Evolutionary conservation across 2,113 vertebrate species (phyloP).

Genomic region (Philantomba maxwellii): DNA sequence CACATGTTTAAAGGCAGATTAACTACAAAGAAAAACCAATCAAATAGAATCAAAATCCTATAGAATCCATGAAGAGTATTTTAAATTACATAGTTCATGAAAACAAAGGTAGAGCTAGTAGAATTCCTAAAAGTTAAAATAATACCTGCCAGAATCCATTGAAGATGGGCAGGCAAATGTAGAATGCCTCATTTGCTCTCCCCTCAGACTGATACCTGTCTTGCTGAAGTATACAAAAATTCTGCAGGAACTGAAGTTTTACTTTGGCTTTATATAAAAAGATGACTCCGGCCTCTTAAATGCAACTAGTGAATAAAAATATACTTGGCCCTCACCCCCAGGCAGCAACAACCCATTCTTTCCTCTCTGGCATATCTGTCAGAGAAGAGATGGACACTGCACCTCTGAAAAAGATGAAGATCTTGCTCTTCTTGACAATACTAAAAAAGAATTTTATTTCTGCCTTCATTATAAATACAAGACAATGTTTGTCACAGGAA

Average conservation of each 20-base stretch:
- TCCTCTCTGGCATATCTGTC: not conserved
- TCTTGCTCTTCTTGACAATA: not conserved
- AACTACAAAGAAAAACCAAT: conserved; percentile 36
- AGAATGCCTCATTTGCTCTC: not conserved
- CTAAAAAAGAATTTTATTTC: not conserved
- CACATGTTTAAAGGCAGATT: conserved; percentile 38
- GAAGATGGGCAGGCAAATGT: not conserved
- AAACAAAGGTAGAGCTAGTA: not conserved
- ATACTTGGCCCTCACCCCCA: not conserved
- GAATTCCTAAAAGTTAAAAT: not conserved
- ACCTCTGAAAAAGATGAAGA: not conserved
- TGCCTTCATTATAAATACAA: not conserved
- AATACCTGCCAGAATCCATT: not conserved
- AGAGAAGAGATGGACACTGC: not conserved
- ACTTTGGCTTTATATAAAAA: not conserved
- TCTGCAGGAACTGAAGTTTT: not conserved
- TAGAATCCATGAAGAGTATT: conserved; percentile 3
- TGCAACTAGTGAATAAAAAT: not conserved
- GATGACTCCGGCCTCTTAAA: not conserved
- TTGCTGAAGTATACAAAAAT: not conserved
- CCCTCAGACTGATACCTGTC: not conserved
- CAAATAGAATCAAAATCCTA: not conserved
- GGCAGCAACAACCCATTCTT: not conserved
- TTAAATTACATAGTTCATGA: not conserved
- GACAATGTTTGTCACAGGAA: not conserved